Evolutionary conservation across 2,797 vertebrate species (phyloP).

Genomic region (Petrocephalus schoutedeni): DNA sequence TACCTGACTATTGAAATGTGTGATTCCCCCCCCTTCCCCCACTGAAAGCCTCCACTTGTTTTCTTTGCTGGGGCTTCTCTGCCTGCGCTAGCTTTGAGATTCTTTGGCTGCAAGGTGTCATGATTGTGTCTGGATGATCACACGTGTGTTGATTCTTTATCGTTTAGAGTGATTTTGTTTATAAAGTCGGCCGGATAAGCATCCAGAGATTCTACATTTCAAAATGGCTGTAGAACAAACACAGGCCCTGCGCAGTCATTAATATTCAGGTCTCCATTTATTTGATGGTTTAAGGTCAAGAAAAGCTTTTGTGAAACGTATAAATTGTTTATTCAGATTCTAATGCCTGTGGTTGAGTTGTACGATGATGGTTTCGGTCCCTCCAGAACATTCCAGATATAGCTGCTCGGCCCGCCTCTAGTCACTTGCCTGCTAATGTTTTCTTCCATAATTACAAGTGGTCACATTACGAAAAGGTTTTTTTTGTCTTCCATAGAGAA

Average conservation of each 20-base stretch:
- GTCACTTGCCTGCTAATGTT: not conserved
- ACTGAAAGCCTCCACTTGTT: not conserved
- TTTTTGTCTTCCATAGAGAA: not conserved
- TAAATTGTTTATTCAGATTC: not conserved
- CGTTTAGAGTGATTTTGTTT: slow-evolving; percentile 2
- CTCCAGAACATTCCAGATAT: not conserved
- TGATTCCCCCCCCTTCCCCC: not conserved
- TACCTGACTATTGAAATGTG: slow-evolving; percentile 1
- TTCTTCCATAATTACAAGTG: not conserved
- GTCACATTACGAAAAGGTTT: not conserved
- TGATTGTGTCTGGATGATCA: not conserved
- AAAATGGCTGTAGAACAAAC: not conserved
- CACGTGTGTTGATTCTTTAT: not conserved
- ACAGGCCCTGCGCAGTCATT: not conserved
- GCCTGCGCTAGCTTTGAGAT: not conserved
- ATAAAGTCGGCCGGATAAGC: not conserved
- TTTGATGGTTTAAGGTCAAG: not conserved
- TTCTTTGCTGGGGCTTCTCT: not conserved
- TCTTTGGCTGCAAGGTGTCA: not conserved
- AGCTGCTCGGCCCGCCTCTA: not conserved
- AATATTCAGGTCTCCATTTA: not conserved
- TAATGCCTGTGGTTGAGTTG: not conserved
- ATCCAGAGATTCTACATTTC: not conserved
- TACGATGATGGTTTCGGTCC: not conserved
- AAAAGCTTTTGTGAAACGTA: not conserved